A percentile compares a stretch with the other conserved stretches of the same genome.
phyloP scores from a whole-genome alignment of 2,888 invertebrate genomes.

The Dione juno region DNA sequence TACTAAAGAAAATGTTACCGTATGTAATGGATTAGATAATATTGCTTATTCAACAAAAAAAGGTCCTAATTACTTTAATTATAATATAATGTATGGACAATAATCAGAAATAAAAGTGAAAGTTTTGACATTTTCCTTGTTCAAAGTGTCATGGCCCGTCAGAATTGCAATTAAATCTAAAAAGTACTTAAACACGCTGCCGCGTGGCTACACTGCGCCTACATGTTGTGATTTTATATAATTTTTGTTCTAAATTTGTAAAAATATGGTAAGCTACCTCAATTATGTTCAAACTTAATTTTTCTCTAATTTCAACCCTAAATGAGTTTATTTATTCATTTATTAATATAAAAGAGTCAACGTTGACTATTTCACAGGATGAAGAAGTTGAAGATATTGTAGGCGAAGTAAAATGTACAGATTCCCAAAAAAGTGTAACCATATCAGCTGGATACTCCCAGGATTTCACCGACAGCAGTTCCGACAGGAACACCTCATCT shows the following conservation, averaged over 20 bases:
- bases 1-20: no score
- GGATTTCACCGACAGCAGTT: slow-evolving; percentile 72
- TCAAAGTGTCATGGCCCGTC: slow-evolving; percentile 74
- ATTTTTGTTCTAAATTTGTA: slow-evolving; percentile 71
- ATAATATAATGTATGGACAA: neutral
- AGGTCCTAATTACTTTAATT: neutral
- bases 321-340: neutral
- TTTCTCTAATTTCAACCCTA: neutral
- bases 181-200: slow-evolving; percentile 64
- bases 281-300: neutral
- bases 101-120: slow-evolving; percentile 10
- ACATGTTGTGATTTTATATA: slow-evolving; percentile 59
- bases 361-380: slow-evolving; percentile 56
- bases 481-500: slow-evolving; percentile 71
- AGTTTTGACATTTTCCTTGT: slow-evolving; percentile 56
- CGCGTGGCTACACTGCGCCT: slow-evolving; percentile 58
- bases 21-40: neutral
- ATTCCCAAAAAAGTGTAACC: slow-evolving; percentile 76
- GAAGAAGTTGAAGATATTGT: slow-evolving; percentile 72
- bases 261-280: slow-evolving; percentile 65
- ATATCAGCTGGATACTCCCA: slow-evolving; percentile 67
- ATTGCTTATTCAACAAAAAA: neutral
- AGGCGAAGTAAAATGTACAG: slow-evolving; percentile 66
- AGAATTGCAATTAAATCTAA: slow-evolving; percentile 73
- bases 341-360: neutral